These are phyloP conservation scores for Chaetura pelagica DNA, from an alignment of 2,113 vertebrate genomes.

Conservation along the genomic window DNA sequence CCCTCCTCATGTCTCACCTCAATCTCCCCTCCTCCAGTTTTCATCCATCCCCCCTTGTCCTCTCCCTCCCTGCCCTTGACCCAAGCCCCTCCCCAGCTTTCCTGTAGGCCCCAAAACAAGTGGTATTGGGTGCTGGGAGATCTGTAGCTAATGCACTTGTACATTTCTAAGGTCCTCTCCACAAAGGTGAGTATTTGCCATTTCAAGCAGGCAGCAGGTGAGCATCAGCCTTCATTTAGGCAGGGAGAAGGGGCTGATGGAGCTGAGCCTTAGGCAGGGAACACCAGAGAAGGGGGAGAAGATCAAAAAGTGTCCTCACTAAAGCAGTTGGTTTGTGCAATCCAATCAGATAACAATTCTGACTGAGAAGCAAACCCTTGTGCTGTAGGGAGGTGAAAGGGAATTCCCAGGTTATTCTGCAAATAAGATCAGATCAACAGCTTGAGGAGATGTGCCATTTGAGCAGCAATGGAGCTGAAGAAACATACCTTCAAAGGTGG, in stretches of 20 bases:
- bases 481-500: slow-evolving; percentile 83
- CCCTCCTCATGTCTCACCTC: too few relatives aligned
- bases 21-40: too few relatives aligned
- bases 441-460: not conserved
- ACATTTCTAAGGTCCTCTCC: not conserved
- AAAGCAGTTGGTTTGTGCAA: not conserved
- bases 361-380: not conserved
- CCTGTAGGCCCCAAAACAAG: not conserved
- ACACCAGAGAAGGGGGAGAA: not conserved
- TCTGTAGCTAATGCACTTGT: not conserved
- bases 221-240: not conserved
- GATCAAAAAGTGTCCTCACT: not conserved
- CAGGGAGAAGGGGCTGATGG: not conserved
- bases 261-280: not conserved
- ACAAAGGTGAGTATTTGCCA: not conserved
- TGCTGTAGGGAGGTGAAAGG: not conserved
- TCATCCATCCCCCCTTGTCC: too few relatives aligned
- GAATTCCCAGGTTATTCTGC: not conserved
- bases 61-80: too few relatives aligned
- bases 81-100: too few relatives aligned
- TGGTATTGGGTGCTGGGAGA: not conserved
- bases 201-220: not conserved
- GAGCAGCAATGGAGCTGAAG: not conserved
- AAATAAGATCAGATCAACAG: not conserved
- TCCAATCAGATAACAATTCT: not conserved